phyloP scores from a whole-genome alignment of 2,113 vertebrate species.

The Syrrhaptes paradoxus region DNA sequence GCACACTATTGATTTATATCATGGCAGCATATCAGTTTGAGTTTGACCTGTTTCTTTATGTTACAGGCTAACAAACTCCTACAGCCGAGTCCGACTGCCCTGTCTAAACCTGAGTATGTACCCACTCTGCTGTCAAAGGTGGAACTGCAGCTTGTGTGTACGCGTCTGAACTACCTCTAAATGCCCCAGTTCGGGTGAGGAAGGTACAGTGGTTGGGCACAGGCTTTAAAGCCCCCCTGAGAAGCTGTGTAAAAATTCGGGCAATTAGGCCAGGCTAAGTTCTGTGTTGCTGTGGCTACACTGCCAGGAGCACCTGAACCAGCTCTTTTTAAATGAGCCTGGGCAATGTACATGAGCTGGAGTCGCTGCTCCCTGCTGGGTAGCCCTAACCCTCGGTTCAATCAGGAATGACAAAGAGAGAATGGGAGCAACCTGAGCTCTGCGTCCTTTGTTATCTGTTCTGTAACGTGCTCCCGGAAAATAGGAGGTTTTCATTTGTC shows the following conservation, averaged over 20 bases:
- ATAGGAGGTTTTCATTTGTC: not conserved
- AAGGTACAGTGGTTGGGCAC: not conserved
- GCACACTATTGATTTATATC: not conserved
- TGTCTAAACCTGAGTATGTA: not conserved
- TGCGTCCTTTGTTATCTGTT: not conserved
- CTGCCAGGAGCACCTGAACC: not conserved
- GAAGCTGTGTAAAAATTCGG: not conserved
- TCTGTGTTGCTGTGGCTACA: not conserved
- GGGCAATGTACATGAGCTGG: not conserved
- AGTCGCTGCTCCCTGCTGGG: rapidly evolving
- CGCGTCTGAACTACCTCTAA: not conserved
- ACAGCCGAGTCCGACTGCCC: rapidly evolving
- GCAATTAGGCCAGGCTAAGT: not conserved
- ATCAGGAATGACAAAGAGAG: not conserved
- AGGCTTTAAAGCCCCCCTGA: not conserved
- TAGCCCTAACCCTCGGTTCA: not conserved
- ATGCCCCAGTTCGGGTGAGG: not conserved
- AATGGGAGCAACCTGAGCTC: not conserved
- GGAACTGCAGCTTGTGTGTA: not conserved
- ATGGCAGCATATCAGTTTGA: not conserved
- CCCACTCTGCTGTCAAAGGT: not conserved
- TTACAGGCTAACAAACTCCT: not conserved
- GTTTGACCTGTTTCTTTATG: not conserved
- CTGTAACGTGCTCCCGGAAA: not conserved
- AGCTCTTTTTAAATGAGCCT: not conserved